Conservation (phyloP, 2,888 invertebrate species). For the Xylocampa areola region DNA sequence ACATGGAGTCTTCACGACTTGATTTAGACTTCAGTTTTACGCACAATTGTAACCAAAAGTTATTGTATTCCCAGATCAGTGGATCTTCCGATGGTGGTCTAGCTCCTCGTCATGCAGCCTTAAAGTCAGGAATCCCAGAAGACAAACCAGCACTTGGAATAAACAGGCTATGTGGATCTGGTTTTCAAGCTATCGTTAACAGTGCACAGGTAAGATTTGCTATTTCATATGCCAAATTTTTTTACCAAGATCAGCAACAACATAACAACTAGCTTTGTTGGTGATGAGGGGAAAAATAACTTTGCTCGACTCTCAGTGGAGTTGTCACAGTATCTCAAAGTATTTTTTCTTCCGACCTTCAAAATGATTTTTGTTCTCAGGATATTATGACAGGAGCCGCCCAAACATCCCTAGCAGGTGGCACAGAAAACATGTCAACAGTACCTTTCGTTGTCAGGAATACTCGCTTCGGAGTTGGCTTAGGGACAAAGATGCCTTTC, state of each 20-base stretch:
- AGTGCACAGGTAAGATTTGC: constrained; percentile 93
- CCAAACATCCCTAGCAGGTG: constrained; percentile 96
- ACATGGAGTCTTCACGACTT: too few species aligned
- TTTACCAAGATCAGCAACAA: too few species aligned
- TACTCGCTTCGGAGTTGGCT: constrained; percentile 95
- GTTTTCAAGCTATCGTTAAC: constrained; percentile 97
- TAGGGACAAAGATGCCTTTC: constrained; percentile 93
- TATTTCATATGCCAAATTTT: background rate
- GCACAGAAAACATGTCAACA: constrained; percentile 98
- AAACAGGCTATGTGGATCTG: constrained; percentile 98
- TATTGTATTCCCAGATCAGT: constrained; percentile 80
- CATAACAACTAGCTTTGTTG: too few species aligned
- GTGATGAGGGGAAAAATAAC: too few species aligned
- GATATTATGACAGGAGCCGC: constrained; percentile 96
- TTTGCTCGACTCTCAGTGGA: too few species aligned
- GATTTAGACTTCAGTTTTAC: too few species aligned
- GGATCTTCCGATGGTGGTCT: constrained; percentile 96
- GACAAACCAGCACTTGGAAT: constrained; percentile 95
- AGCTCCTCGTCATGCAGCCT: constrained; percentile 95
- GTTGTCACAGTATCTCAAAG: too few species aligned
- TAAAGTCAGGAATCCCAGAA: constrained; percentile 95
- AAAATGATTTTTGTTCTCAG: too few species aligned
- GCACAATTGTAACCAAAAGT: too few species aligned
- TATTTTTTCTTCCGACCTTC: too few species aligned
- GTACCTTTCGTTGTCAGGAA: constrained; percentile 95